A percentile compares a stretch with the other conserved stretches of the same genome.
Conservation (phyloP, 2,113 vertebrate genomes). For the Salvelinus fontinalis region DNA sequence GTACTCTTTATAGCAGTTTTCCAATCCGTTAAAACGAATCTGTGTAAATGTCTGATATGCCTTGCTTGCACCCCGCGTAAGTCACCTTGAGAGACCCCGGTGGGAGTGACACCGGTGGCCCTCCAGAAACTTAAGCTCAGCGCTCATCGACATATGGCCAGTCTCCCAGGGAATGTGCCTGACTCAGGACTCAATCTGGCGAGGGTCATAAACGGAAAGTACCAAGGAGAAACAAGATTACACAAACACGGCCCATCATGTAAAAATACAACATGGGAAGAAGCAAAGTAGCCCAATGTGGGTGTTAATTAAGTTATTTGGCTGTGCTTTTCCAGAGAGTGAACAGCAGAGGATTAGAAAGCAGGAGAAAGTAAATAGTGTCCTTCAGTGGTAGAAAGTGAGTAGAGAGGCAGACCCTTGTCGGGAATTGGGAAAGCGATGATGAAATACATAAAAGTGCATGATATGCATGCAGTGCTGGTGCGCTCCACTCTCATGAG, state of each 20-base stretch:
- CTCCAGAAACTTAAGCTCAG: slow-evolving; percentile 42
- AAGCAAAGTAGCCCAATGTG: slow-evolving; percentile 55
- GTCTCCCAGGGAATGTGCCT: slow-evolving; percentile 46
- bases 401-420: slow-evolving; percentile 7
- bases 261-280: slow-evolving; percentile 54
- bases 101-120: slow-evolving; percentile 35
- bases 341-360: slow-evolving; percentile 20
- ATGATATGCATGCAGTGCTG: slow-evolving; percentile 15
- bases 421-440: slow-evolving; percentile 12
- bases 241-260: slow-evolving; percentile 61
- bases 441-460: slow-evolving; percentile 25
- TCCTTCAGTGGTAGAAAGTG: slow-evolving; percentile 19
- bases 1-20: slow-evolving; percentile 4
- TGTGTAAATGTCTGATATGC: neutral
- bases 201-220: slow-evolving; percentile 65
- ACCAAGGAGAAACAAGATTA: slow-evolving; percentile 69
- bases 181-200: slow-evolving; percentile 46
- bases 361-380: slow-evolving; percentile 30
- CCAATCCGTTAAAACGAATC: slow-evolving; percentile 2
- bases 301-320: slow-evolving; percentile 58
- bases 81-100: slow-evolving; percentile 47
- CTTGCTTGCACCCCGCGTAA: neutral
- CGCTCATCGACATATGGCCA: slow-evolving; percentile 26
- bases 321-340: slow-evolving; percentile 36
- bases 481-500: neutral